Conservation (phyloP, 2,888 invertebrate species). For the Lasioglossum pauxillum region DNA sequence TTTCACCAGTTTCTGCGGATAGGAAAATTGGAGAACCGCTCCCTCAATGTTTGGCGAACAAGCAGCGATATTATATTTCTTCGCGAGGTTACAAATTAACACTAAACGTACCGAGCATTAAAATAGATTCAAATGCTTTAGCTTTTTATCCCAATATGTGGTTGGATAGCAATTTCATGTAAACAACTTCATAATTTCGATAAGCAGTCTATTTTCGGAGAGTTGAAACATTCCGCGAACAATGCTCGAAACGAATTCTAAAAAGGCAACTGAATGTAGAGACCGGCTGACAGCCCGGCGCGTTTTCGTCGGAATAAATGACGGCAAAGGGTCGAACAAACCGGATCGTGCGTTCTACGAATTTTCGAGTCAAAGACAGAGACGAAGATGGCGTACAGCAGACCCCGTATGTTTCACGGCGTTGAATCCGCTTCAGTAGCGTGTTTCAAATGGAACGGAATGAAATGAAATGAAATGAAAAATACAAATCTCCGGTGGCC, state of each 20-base stretch:
- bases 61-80: too few species aligned
- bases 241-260: not conserved
- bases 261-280: not conserved
- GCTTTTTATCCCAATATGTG: too few species aligned
- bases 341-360: conserved; percentile 50
- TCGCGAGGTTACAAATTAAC: too few species aligned
- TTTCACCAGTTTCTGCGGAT: not conserved
- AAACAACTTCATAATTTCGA: too few species aligned
- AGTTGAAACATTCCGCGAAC: not conserved
- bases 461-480: conserved; percentile 47
- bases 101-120: too few species aligned
- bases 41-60: not conserved
- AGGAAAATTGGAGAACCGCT: not conserved
- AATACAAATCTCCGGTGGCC: conserved; percentile 11
- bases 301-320: not conserved
- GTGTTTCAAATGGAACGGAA: conserved; percentile 30
- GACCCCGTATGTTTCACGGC: not conserved
- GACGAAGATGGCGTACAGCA: conserved; percentile 12
- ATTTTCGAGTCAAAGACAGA: conserved; percentile 56
- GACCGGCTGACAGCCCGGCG: not conserved
- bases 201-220: not conserved
- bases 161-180: too few species aligned
- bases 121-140: too few species aligned
- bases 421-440: not conserved
- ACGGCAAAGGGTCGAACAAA: not conserved